Conservation (phyloP, 2,113 vertebrate species). For the Melanotaenia duboulayi region DNA sequence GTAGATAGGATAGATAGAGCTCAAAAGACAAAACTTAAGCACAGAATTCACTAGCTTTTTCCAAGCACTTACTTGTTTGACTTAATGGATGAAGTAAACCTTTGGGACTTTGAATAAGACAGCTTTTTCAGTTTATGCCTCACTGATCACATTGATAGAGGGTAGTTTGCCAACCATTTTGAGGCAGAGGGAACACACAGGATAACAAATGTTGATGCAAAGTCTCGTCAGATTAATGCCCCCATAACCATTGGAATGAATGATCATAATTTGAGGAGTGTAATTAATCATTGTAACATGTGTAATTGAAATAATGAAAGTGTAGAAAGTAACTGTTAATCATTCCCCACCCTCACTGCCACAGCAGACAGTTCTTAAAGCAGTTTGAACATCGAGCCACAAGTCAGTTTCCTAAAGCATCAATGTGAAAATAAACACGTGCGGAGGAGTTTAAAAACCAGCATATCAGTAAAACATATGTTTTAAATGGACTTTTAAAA, state of each 20-base stretch:
- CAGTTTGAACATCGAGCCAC: slow-evolving; percentile 6
- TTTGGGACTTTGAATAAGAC: slow-evolving; percentile 61
- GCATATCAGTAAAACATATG: too few species aligned
- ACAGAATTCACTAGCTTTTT: slow-evolving; percentile 42
- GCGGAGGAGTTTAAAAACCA: background rate
- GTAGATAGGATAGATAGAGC: background rate
- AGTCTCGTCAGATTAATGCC: slow-evolving; percentile 62
- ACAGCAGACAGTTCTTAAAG: slow-evolving; percentile 10
- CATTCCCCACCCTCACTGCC: slow-evolving; percentile 35
- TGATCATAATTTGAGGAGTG: slow-evolving; percentile 61
- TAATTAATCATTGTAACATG: slow-evolving; percentile 70
- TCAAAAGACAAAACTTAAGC: slow-evolving; percentile 28
- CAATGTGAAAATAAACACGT: background rate
- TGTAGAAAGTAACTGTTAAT: slow-evolving; percentile 62
- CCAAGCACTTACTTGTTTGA: slow-evolving; percentile 32
- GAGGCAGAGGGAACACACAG: slow-evolving; percentile 36
- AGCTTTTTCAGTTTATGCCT: slow-evolving; percentile 47
- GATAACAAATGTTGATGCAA: slow-evolving; percentile 57
- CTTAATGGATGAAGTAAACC: slow-evolving; percentile 67
- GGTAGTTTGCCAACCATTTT: slow-evolving; percentile 17
- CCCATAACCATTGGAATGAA: slow-evolving; percentile 47
- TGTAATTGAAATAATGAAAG: slow-evolving; percentile 68
- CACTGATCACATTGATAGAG: slow-evolving; percentile 57
- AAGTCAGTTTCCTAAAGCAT: background rate
- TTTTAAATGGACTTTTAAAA: too few species aligned